A percentile compares a stretch with the other conserved stretches of the same genome.
Conservation (phyloP, 2,113 vertebrate genomes). For the Saccopteryx bilineata region DNA sequence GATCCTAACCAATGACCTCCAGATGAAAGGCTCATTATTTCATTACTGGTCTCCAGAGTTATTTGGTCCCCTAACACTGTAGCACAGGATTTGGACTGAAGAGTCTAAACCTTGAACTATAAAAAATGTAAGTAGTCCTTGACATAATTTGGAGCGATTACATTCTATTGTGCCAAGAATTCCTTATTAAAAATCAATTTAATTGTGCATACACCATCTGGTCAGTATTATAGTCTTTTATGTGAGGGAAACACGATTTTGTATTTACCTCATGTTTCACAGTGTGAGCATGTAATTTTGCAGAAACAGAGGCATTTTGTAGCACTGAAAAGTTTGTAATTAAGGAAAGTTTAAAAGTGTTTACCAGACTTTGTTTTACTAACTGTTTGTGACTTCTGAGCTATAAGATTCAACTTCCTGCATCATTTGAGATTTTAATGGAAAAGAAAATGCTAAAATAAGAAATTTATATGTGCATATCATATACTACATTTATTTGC, state of each 20-base stretch:
- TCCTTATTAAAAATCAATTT: slow-evolving; percentile 84
- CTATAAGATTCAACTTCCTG: slow-evolving; percentile 12
- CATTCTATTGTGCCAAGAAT: slow-evolving; percentile 80
- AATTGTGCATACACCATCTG: slow-evolving; percentile 80
- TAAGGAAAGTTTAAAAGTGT: slow-evolving; percentile 28
- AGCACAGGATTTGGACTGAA: slow-evolving; percentile 66
- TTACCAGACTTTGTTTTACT: slow-evolving; percentile 57
- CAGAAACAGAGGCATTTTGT: slow-evolving; percentile 54
- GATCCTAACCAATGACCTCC: slow-evolving; percentile 67
- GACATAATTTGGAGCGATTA: slow-evolving; percentile 81
- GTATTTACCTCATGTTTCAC: slow-evolving; percentile 70
- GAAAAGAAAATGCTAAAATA: slow-evolving; percentile 37
- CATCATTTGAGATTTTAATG: slow-evolving; percentile 58
- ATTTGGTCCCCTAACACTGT: slow-evolving; percentile 45
- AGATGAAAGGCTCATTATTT: slow-evolving; percentile 81
- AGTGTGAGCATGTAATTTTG: slow-evolving; percentile 49
- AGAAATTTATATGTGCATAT: background rate
- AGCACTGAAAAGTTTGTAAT: slow-evolving; percentile 62
- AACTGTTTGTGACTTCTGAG: slow-evolving; percentile 30
- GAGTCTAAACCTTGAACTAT: slow-evolving; percentile 79
- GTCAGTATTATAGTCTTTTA: slow-evolving; percentile 77
- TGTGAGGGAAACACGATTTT: slow-evolving; percentile 3
- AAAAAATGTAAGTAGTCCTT: slow-evolving; percentile 76
- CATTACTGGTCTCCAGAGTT: slow-evolving; percentile 72
- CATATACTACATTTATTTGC: slow-evolving; percentile 37